Conservation (phyloP, 64 coral and sea anemone genomes). For the Montipora sp. region DNA sequence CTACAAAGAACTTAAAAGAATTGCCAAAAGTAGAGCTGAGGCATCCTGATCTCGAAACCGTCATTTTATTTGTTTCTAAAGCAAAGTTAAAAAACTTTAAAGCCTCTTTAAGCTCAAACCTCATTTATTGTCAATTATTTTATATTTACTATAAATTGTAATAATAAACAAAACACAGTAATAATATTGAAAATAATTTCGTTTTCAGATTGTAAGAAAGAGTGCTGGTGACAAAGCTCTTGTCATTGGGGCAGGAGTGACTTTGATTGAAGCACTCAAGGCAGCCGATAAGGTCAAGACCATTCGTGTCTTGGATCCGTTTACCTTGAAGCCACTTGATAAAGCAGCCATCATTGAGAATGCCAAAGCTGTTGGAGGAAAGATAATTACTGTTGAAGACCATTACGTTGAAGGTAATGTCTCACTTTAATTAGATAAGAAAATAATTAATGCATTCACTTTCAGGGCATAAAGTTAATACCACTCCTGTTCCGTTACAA, state of each 20-base stretch:
- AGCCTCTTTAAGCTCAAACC: no score
- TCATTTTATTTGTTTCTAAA: no score
- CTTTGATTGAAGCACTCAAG: slow-evolving; percentile 81
- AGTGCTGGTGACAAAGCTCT: slow-evolving; percentile 68
- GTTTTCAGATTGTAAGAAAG: slow-evolving; percentile 79
- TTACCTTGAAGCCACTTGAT: slow-evolving; percentile 96
- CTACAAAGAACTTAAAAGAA: no score
- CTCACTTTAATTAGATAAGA: neutral
- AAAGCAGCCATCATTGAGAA: slow-evolving; percentile 73
- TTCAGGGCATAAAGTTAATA: no score
- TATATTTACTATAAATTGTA: no score
- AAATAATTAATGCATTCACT: no score
- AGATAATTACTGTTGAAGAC: slow-evolving; percentile 90
- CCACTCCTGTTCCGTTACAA: no score
- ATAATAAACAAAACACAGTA: no score
- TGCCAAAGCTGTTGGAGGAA: slow-evolving; percentile 76
- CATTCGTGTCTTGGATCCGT: slow-evolving; percentile 84
- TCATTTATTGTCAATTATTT: no score
- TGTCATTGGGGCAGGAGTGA: slow-evolving; percentile 88
- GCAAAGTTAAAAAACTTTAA: no score
- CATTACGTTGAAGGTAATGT: slow-evolving; percentile 93
- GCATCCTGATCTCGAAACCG: no score
- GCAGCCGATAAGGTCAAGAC: slow-evolving; percentile 73
- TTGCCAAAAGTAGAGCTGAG: no score
- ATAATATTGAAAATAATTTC: neutral